phyloP scores from a whole-genome alignment of 2,797 vertebrate genomes.

The Acanthurus tractus region DNA sequence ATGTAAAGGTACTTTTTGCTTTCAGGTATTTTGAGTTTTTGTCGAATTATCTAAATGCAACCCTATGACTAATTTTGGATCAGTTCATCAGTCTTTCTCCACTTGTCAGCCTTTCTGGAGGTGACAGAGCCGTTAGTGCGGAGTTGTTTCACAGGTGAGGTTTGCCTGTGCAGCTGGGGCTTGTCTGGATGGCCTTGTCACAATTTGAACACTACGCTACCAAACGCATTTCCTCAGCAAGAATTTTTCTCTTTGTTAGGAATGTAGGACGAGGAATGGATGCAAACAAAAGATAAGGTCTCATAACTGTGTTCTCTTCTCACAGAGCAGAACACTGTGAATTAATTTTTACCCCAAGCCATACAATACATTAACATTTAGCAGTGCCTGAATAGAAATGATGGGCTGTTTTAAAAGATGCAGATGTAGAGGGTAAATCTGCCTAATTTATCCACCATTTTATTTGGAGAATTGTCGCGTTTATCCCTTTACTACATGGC shows the following conservation, averaged over 20 bases:
- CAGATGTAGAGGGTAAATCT: slow-evolving; percentile 20
- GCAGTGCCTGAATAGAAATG: slow-evolving; percentile 26
- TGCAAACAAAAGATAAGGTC: slow-evolving; percentile 45
- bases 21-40: slow-evolving; percentile 33
- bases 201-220: slow-evolving; percentile 54
- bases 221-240: slow-evolving; percentile 45
- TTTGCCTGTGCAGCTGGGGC: slow-evolving; percentile 56
- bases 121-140: slow-evolving; percentile 56
- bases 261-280: slow-evolving; percentile 38
- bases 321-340: neutral
- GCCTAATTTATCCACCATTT: slow-evolving; percentile 21
- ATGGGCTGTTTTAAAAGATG: slow-evolving; percentile 53
- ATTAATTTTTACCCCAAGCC: slow-evolving; percentile 36
- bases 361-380: slow-evolving; percentile 69
- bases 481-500: neutral
- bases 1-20: slow-evolving; percentile 47
- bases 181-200: slow-evolving; percentile 58
- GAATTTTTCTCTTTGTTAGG: slow-evolving; percentile 40
- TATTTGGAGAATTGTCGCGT: neutral
- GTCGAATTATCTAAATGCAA: slow-evolving; percentile 27
- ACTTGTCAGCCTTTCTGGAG: slow-evolving; percentile 48
- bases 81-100: slow-evolving; percentile 32
- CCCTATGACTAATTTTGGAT: slow-evolving; percentile 46
- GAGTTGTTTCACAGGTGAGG: slow-evolving; percentile 37
- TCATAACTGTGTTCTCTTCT: slow-evolving; percentile 34